Percentiles rank a stretch among this genome's conserved stretches.
Conservation (phyloP, 1,140 invertebrate species). For the Calliphora vicina region DNA sequence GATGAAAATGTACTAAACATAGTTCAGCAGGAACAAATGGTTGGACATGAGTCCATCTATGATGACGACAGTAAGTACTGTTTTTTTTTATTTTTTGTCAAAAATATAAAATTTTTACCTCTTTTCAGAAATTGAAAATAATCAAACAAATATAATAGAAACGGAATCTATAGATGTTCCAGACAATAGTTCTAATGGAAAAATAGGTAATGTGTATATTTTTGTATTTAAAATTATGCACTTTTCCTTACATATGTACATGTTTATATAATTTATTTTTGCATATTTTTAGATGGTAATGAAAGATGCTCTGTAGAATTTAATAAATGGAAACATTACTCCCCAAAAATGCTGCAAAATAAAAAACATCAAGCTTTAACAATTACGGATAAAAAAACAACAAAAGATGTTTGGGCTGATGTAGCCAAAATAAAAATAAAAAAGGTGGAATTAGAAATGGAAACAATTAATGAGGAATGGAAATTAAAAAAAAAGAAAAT, state of each 20-base stretch:
- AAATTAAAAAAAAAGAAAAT: background rate
- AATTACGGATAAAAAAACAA: background rate
- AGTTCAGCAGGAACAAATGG: background rate
- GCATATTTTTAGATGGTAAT: background rate
- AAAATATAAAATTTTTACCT: background rate
- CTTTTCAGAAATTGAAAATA: background rate
- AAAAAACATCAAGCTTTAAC: background rate
- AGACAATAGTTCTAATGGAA: background rate
- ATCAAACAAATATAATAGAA: background rate
- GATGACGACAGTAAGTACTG: background rate
- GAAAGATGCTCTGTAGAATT: background rate
- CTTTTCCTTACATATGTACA: too few relatives aligned
- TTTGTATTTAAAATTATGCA: too few relatives aligned
- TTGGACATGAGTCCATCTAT: background rate
- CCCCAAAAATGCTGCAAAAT: background rate
- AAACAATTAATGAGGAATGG: background rate
- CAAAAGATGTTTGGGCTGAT: background rate
- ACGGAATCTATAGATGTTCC: background rate
- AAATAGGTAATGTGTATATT: background rate
- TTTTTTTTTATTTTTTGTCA: background rate
- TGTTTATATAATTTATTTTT: background rate
- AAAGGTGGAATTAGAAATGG: background rate
- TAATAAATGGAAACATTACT: background rate
- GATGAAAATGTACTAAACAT: background rate
- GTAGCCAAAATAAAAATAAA: background rate